Conservation (phyloP, 1,140 invertebrate genomes). For the Spodoptera frugiperda region DNA sequence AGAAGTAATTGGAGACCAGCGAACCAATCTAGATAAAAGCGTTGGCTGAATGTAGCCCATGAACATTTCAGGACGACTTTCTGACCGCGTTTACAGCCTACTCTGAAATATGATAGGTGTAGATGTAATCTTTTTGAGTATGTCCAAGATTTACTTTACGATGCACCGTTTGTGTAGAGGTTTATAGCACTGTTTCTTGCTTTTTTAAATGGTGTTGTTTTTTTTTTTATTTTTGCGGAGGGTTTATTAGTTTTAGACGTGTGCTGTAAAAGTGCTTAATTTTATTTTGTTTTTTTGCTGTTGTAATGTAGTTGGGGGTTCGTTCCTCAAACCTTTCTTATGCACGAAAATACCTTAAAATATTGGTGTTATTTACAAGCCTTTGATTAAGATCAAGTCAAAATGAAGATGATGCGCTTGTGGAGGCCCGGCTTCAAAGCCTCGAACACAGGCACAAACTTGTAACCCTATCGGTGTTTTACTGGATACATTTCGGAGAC, state of each 20-base stretch:
- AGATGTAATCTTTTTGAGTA: constrained; percentile 40
- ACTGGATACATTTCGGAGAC: too few species aligned
- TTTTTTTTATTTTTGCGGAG: neutral
- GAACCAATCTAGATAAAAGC: constrained; percentile 62
- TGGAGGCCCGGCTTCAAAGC: too few species aligned
- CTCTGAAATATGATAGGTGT: constrained; percentile 45
- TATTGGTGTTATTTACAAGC: too few species aligned
- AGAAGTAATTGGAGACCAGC: constrained; percentile 57
- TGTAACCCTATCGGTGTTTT: too few species aligned
- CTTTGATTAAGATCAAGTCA: too few species aligned
- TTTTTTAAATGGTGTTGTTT: constrained; percentile 26
- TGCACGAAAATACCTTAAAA: too few species aligned
- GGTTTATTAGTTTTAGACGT: neutral
- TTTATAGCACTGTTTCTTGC: neutral
- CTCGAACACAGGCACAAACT: too few species aligned
- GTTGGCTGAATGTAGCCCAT: constrained; percentile 39
- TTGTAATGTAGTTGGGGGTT: too few species aligned
- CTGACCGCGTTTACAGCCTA: constrained; percentile 34
- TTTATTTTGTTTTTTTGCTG: too few species aligned
- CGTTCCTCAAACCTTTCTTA: too few species aligned
- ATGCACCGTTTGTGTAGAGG: neutral
- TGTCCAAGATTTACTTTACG: constrained; percentile 41
- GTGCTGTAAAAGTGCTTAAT: neutral
- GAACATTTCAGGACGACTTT: constrained; percentile 40
- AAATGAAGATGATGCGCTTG: too few species aligned